Conservation (phyloP, 2,113 vertebrate species). For the Cavia aperea region DNA sequence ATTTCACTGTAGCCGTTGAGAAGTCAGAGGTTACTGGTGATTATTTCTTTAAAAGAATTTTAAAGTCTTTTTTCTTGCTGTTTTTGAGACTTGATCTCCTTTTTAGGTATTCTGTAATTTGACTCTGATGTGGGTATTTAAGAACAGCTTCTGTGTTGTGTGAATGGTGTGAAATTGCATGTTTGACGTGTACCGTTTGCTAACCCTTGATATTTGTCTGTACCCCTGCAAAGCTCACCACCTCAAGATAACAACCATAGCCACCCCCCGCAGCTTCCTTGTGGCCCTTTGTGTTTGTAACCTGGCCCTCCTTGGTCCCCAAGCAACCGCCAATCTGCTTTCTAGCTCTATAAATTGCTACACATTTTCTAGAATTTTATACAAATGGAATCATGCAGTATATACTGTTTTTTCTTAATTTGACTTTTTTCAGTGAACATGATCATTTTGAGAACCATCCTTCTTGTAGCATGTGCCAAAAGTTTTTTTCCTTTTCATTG, state of each 20-base stretch:
- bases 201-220: neutral
- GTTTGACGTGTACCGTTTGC: neutral
- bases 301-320: neutral
- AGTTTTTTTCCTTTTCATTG: neutral
- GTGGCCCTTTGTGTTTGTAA: neutral
- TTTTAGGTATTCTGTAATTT: constrained; percentile 5
- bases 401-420: neutral
- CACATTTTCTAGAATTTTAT: neutral
- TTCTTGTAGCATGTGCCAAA: neutral
- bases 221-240: neutral
- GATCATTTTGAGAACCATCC: neutral
- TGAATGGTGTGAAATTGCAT: neutral
- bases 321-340: neutral
- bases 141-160: constrained; percentile 1
- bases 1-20: constrained; percentile 5
- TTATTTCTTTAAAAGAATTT: constrained; percentile 3
- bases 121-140: neutral
- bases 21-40: constrained; percentile 13
- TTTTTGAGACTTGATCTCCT: constrained; percentile 22
- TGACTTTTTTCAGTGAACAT: neutral
- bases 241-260: neutral
- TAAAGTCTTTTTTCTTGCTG: constrained; percentile 21
- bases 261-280: neutral
- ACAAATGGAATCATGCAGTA: neutral
- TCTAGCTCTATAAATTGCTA: neutral